Evolutionary conservation across 2,797 vertebrate species (phyloP).

Genomic region (Pseudocheirus occidentalis): DNA sequence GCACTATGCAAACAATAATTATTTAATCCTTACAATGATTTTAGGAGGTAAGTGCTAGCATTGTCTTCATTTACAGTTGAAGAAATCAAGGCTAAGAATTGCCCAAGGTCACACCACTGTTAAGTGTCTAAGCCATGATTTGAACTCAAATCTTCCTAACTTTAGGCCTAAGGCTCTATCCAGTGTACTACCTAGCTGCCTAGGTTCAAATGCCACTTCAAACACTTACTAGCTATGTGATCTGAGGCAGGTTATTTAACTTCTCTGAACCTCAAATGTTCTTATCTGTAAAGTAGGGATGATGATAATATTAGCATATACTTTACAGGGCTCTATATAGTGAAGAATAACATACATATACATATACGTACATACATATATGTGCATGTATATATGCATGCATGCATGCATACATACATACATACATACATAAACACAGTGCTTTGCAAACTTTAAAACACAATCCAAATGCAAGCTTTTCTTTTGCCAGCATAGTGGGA

Average conservation of each 20-base stretch:
- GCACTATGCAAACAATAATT: neutral
- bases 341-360: too few species aligned
- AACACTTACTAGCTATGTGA: neutral
- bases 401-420: accelerated
- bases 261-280: too few species aligned
- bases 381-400: too few species aligned
- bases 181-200: neutral
- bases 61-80: neutral
- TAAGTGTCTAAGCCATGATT: neutral
- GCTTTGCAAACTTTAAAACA: too few species aligned
- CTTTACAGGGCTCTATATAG: too few species aligned
- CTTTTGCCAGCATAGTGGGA: too few species aligned
- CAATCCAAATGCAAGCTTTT: too few species aligned
- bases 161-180: neutral
- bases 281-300: too few species aligned
- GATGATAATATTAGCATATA: too few species aligned
- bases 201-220: neutral
- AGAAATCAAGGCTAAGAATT: neutral
- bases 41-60: neutral
- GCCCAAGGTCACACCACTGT: neutral
- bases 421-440: too few species aligned
- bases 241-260: neutral
- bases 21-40: neutral
- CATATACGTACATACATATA: too few species aligned
- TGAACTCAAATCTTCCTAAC: neutral